Evolutionary conservation across 1,140 invertebrate species (phyloP).

Genomic region (Drosophila melanica): DNA sequence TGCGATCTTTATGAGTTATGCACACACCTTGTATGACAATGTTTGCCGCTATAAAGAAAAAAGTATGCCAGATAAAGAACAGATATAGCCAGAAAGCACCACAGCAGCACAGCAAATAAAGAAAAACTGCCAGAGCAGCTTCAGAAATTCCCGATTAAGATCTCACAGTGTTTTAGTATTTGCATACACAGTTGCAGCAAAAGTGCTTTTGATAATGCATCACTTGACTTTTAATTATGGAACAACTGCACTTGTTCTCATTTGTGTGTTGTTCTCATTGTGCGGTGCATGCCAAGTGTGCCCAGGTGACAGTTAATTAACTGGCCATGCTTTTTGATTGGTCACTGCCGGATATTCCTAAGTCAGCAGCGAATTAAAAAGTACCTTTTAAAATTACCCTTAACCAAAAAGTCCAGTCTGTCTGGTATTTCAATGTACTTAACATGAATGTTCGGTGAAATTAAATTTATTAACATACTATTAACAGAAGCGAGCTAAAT

Average conservation of each 20-base stretch:
- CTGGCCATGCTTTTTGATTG: too few species aligned
- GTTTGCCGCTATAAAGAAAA: constrained; percentile 21
- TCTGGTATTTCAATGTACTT: too few species aligned
- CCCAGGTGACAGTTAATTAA: background rate
- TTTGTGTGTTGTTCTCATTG: background rate
- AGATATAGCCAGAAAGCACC: constrained; percentile 50
- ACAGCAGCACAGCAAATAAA: constrained; percentile 26
- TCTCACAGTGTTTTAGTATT: constrained; percentile 46
- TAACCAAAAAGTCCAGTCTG: too few species aligned
- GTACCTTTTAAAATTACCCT: too few species aligned
- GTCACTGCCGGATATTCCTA: too few species aligned
- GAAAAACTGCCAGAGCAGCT: constrained; percentile 29
- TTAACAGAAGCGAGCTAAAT: too few species aligned
- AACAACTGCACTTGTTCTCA: constrained; percentile 29
- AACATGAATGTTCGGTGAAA: too few species aligned
- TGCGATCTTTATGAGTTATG: constrained; percentile 71
- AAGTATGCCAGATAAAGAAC: constrained; percentile 77
- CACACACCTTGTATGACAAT: constrained; percentile 61
- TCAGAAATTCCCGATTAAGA: constrained; percentile 54
- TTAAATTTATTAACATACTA: too few species aligned
- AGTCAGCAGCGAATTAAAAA: too few species aligned
- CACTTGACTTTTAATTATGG: constrained; percentile 10
- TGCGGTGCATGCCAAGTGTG: background rate
- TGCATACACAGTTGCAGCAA: constrained; percentile 66
- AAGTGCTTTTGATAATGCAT: constrained; percentile 45